Evolutionary conservation across 2,797 vertebrate genomes (phyloP).

Genomic region (Falco rusticolus): DNA sequence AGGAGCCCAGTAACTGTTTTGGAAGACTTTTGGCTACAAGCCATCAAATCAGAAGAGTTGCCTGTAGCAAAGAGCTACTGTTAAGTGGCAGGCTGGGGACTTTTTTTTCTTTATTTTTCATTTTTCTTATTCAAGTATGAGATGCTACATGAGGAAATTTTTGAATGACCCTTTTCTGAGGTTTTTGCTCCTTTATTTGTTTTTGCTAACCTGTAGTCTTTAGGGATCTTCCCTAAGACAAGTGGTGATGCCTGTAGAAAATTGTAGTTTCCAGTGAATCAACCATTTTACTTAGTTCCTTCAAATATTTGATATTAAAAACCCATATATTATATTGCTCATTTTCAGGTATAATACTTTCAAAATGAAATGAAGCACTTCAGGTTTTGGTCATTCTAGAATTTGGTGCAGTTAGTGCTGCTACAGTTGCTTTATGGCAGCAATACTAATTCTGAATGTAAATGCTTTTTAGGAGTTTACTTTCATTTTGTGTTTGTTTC

Average conservation of each 20-base stretch:
- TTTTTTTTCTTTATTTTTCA: neutral
- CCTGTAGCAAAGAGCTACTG: neutral
- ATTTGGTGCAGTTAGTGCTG: neutral
- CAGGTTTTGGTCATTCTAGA: neutral
- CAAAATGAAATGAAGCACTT: neutral
- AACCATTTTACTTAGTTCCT: neutral
- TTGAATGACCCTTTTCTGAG: neutral
- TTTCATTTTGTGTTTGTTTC: neutral
- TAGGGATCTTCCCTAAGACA: neutral
- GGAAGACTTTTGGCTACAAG: neutral
- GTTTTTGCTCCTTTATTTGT: neutral
- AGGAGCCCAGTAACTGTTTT: neutral
- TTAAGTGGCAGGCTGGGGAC: neutral
- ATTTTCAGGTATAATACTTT: neutral
- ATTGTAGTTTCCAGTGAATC: neutral
- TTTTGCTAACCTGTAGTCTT: neutral
- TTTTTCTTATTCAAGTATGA: neutral
- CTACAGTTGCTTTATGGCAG: neutral
- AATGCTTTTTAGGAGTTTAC: neutral
- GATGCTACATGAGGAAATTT: neutral
- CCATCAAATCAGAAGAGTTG: neutral
- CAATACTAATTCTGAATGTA: neutral
- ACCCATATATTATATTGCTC: neutral
- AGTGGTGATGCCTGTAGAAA: neutral
- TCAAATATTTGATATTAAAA: neutral